phyloP scores from a whole-genome alignment of 2,113 vertebrate genomes.

The Mungos mungo region DNA sequence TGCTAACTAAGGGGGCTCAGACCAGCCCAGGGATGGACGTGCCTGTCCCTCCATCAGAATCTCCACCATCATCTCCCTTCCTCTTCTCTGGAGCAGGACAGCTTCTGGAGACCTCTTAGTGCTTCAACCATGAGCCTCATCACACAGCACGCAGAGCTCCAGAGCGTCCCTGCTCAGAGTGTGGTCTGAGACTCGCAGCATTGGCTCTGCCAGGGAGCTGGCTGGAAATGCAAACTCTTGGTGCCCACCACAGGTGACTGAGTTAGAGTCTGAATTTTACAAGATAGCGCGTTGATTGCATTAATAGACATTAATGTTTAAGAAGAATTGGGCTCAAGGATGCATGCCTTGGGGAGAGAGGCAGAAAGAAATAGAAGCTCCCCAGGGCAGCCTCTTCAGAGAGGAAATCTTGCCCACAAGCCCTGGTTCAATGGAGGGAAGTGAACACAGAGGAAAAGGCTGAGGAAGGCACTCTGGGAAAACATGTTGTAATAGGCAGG shows the following conservation, averaged over 20 bases:
- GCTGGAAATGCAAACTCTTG: not conserved
- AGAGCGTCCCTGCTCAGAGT: not conserved
- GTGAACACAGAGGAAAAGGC: not conserved
- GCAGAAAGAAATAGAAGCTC: not conserved
- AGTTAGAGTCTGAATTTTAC: not conserved
- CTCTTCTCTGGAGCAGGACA: not conserved
- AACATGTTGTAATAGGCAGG: not conserved
- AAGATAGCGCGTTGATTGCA: not conserved
- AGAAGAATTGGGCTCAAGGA: not conserved
- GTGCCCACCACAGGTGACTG: not conserved
- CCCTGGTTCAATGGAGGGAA: not conserved
- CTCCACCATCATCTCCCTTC: not conserved
- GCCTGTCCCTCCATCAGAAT: not conserved
- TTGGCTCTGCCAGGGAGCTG: not conserved
- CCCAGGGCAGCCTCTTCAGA: not conserved
- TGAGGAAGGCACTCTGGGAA: not conserved
- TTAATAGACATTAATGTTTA: not conserved
- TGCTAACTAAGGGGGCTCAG: not conserved
- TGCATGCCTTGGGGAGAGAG: not conserved
- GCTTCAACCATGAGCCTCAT: not conserved
- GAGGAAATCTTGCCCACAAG: not conserved
- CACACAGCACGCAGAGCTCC: rapidly evolving
- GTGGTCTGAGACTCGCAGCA: not conserved
- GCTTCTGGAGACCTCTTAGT: not conserved
- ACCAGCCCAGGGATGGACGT: rapidly evolving